Evolutionary conservation across 2,888 invertebrate genomes (phyloP), one percentile per base, ranked within the genome.

Genomic region (Aethes cnicana): DNA sequence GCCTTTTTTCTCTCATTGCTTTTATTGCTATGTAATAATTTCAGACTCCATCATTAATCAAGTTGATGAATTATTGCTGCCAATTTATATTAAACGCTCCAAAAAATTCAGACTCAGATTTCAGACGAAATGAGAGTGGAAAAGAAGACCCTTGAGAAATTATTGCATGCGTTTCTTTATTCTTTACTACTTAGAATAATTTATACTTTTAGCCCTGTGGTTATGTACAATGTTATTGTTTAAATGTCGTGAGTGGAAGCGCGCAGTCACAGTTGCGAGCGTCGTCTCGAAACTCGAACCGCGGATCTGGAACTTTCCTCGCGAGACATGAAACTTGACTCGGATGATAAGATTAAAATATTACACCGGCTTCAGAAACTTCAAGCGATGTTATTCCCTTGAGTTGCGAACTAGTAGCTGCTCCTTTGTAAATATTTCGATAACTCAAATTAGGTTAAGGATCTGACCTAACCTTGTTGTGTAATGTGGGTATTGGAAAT

Each of bases 321-420:
- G 69, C 72, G 78, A 77, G 81, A 83, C 84, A 78, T 65, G 78
- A 75, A 83, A 84, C 84, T 84, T 79, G 77, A 80, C 77, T 81
- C 73, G 63, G 78, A 77, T 76, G 84, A 85, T 85, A 83, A 85
- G 84, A 85, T 86, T 86, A 85, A 84, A 85, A 85, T 83, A 82
- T 84, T 82, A 83, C 79, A 76, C 76, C 68, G 74, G 67, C 80
- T 80, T 71, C 69, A 63, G 72, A 69, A 80, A 81, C 77, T 80
- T 67, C 63, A 66, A 69, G 66, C 59, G 69, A 75, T 74, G 76
- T 75, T 71, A 73, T 69, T 72, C 66, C 63, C 63, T 57, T 60
- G 62, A 62, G 62, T 67, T 63, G 68, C 64, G 68, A 63, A 72
- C 63, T 46, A 66, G 59, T 72, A 71, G 60, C 72, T 71, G 60